Evolutionary conservation across 92 coral and sea anemone species (phyloP), one percentile per base, ranked within the genome.

Genomic region (Metridium senile): DNA sequence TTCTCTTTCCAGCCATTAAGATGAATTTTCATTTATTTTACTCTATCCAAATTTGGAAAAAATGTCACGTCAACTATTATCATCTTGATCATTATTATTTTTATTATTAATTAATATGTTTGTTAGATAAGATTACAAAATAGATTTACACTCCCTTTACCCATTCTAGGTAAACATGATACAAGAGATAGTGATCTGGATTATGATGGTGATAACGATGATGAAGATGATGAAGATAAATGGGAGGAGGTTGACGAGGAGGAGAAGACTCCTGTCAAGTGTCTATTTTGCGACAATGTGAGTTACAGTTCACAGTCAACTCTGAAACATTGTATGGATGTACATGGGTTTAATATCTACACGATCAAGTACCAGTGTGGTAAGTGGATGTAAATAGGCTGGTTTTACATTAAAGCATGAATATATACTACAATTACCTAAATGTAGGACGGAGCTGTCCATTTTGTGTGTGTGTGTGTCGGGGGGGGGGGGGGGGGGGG

Each of bases 181-280:
- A 4, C 49, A 39, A 39, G 49, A 76, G 93, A 83, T 19, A 93
- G 97, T 77, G 98, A 89, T 63, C 97, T 85, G 23, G 98, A 87
- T 61, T 74, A 69, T 51, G 93, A 97, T 92, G 93, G 89, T 45
- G 99, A 89, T 32, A 95, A 81, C 28, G 88, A 86, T 81, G 98
- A 89, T 63, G 98, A 88, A 27, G 98, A 87, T 61, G 79, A 69
- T 51, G 93, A 97, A 90, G 93, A 89, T 45, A 97, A 87, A 56
- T 62, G 82, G 74, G 86, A 82, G 23, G 92, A 76, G 26, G 90
- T 84, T n/a, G 85, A 77, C 27, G 80, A 72, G 1, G 77, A 76
- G 53, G 79, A 70, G 2, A 75, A 53, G 25, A 52, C 31, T 8
- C 74, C 79, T 33, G 90, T 83, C 72, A 74, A 75, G 62, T 95